phyloP scores from a whole-genome alignment of 2,113 vertebrate genomes.

The Myotis lucifugus region DNA sequence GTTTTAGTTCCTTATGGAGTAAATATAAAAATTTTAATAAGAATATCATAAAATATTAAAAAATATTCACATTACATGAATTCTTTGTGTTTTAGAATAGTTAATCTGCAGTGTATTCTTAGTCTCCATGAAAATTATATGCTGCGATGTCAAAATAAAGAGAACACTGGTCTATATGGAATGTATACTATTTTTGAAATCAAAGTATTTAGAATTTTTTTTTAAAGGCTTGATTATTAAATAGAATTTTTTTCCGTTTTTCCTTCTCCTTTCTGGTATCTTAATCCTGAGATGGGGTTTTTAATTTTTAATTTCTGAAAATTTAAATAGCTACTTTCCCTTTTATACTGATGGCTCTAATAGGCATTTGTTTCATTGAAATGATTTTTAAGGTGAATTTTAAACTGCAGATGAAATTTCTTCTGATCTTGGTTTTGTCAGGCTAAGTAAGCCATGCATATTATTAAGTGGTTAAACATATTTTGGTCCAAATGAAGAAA shows the following conservation, averaged over 20 bases:
- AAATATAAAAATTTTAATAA: slow-evolving; percentile 33
- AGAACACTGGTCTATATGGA: background rate
- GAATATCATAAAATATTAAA: slow-evolving; percentile 30
- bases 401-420: background rate
- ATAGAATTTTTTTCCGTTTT: background rate
- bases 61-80: background rate
- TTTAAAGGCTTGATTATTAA: background rate
- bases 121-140: background rate
- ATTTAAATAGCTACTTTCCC: slow-evolving; percentile 30
- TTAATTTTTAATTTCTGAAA: slow-evolving; percentile 48
- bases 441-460: slow-evolving; percentile 9
- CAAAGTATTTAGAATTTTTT: background rate
- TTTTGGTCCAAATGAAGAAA: background rate
- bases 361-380: background rate
- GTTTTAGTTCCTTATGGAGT: background rate
- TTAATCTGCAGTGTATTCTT: background rate
- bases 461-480: background rate
- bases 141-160: background rate
- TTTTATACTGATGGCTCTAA: background rate
- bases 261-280: background rate
- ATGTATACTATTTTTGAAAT: background rate
- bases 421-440: slow-evolving; percentile 16
- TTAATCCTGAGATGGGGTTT: slow-evolving; percentile 33
- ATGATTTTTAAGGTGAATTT: background rate
- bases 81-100: background rate